Conservation (phyloP, 2,113 vertebrate species). For the Cacatua alba region DNA sequence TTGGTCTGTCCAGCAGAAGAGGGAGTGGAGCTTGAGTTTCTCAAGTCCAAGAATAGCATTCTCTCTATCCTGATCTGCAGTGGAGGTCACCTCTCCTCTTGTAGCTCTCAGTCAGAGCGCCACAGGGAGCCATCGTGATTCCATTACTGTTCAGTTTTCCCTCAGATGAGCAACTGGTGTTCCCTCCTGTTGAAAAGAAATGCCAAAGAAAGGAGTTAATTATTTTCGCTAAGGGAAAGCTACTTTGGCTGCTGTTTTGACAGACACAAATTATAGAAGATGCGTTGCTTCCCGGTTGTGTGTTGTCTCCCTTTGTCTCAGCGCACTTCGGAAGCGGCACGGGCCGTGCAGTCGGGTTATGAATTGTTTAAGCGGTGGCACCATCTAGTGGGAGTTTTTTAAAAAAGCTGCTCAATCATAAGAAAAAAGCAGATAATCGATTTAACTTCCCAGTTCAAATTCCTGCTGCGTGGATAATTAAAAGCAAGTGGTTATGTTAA, state of each 20-base stretch:
- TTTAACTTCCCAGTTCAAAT: neutral
- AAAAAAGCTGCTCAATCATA: neutral
- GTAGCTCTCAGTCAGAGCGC: neutral
- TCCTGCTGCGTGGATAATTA: neutral
- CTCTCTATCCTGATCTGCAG: neutral
- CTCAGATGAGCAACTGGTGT: neutral
- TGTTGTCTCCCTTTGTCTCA: neutral
- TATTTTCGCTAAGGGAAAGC: neutral
- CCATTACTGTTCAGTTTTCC: neutral
- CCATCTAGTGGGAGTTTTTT: slow-evolving; percentile 29
- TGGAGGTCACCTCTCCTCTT: rapidly evolving
- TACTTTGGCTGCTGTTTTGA: neutral
- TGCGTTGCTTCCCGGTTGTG: neutral
- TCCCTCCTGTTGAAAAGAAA: neutral
- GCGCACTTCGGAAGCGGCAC: rapidly evolving
- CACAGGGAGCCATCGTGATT: neutral
- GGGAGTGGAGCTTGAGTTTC: neutral
- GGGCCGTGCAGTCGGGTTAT: neutral
- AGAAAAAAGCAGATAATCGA: neutral
- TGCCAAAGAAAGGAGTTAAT: neutral
- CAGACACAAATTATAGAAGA: neutral
- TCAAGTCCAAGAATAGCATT: neutral
- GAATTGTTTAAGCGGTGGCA: neutral
- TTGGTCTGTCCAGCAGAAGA: neutral
- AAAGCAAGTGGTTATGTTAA: neutral